These are phyloP conservation scores for Apamea crenata DNA, from an alignment of 2,888 invertebrate genomes.

Conservation along the genomic window DNA sequence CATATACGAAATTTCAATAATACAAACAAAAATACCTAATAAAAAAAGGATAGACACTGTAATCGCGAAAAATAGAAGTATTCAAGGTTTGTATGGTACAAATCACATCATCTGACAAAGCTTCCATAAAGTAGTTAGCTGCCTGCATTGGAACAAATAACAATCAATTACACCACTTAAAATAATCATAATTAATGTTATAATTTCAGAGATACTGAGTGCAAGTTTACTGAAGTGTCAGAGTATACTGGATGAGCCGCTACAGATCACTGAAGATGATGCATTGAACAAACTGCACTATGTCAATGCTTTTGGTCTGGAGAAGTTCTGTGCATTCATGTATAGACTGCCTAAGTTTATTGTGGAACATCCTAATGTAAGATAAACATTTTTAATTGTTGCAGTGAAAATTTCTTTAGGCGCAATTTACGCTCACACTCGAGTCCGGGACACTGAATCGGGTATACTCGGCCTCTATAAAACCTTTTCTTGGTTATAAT, in stretches of 20 bases:
- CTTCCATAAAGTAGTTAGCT: too few species aligned
- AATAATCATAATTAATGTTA: background rate
- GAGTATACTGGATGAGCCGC: conserved; percentile 69
- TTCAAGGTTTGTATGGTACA: too few species aligned
- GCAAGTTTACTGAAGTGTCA: conserved; percentile 80
- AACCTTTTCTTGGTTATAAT: too few species aligned
- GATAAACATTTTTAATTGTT: background rate
- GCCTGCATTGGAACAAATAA: background rate
- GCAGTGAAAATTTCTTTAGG: too few species aligned
- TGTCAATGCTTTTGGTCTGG: conserved; percentile 84
- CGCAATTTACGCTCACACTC: too few species aligned
- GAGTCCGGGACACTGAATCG: too few species aligned
- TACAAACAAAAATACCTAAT: too few species aligned
- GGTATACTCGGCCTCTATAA: too few species aligned
- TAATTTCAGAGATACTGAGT: conserved; percentile 81
- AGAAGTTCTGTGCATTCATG: conserved; percentile 83
- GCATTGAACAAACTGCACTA: conserved; percentile 81
- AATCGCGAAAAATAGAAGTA: too few species aligned
- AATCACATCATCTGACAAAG: background rate
- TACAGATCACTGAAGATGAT: conserved; percentile 74
- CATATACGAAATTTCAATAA: too few species aligned
- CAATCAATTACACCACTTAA: background rate
- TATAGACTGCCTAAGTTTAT: conserved; percentile 77
- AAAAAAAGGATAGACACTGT: too few species aligned
- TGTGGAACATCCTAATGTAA: conserved; percentile 78